Conservation (phyloP, 2,888 invertebrate species). For the Polydrusus tereticollis region DNA sequence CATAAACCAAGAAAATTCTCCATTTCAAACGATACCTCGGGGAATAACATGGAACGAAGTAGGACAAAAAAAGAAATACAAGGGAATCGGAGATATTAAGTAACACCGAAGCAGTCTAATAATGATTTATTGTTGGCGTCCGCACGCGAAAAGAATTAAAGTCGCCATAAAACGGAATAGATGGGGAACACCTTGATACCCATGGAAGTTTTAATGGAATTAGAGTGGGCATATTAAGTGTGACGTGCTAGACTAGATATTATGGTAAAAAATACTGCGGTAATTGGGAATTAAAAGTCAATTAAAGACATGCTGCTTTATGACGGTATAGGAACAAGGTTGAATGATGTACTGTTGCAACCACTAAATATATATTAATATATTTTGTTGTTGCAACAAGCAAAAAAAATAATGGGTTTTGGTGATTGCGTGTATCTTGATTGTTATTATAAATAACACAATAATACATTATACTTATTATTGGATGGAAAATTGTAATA, state of each 20-base stretch:
- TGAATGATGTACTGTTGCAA: too few species aligned
- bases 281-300: too few species aligned
- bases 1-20: background rate
- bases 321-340: too few species aligned
- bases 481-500: too few species aligned
- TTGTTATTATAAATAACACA: too few species aligned
- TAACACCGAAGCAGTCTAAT: slow-evolving; percentile 1
- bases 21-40: background rate
- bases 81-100: slow-evolving; percentile 4
- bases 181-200: slow-evolving; percentile 2
- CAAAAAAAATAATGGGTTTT: too few species aligned
- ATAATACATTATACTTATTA: too few species aligned
- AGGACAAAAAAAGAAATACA: background rate
- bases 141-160: slow-evolving; percentile 5
- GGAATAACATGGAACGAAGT: background rate
- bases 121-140: slow-evolving; percentile 3
- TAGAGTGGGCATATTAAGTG: background rate
- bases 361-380: too few species aligned
- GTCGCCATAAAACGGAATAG: slow-evolving; percentile 2
- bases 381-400: too few species aligned
- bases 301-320: too few species aligned
- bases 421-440: too few species aligned
- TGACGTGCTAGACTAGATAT: background rate
- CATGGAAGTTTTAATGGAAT: background rate
- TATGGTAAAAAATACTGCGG: background rate